Conservation (phyloP, 2,888 invertebrate genomes). For the Antheraea yamamai region DNA sequence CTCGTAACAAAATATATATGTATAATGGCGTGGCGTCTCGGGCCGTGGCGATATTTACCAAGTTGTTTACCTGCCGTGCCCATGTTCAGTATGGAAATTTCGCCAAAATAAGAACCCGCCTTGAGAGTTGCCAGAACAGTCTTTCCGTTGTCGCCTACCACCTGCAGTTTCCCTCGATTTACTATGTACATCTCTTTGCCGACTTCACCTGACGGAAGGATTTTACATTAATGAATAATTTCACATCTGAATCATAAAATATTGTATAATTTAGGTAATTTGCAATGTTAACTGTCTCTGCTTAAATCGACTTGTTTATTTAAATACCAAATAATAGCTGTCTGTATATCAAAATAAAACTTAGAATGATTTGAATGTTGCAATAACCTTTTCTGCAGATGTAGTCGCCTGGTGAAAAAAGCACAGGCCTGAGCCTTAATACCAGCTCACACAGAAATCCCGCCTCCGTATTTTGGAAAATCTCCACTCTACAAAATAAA, state of each 20-base stretch:
- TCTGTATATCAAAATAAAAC: not conserved
- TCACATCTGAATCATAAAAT: not conserved
- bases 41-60: constrained; percentile 92
- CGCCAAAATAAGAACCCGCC: constrained; percentile 99
- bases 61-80: constrained; percentile 99
- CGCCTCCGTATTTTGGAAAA: constrained; percentile 99
- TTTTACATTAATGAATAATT: constrained; percentile 7
- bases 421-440: constrained; percentile 94
- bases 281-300: not conserved
- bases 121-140: constrained; percentile 98
- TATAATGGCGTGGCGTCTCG: constrained; percentile 82
- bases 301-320: not conserved
- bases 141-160: constrained; percentile 96
- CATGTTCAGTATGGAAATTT: constrained; percentile 99
- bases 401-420: constrained; percentile 99
- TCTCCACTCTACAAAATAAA: constrained; percentile 89
- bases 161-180: constrained; percentile 96
- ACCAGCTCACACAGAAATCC: constrained; percentile 99
- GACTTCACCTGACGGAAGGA: constrained; percentile 91
- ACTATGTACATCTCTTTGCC: constrained; percentile 99
- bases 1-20: constrained; percentile 62
- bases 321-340: not conserved
- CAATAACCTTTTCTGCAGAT: constrained; percentile 97
- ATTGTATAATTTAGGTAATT: not conserved
- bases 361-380: not conserved